Percentiles rank a stretch among this genome's conserved stretches.
phyloP scores from a whole-genome alignment of 2,888 invertebrate species.

The Hypsopygia costalis region DNA sequence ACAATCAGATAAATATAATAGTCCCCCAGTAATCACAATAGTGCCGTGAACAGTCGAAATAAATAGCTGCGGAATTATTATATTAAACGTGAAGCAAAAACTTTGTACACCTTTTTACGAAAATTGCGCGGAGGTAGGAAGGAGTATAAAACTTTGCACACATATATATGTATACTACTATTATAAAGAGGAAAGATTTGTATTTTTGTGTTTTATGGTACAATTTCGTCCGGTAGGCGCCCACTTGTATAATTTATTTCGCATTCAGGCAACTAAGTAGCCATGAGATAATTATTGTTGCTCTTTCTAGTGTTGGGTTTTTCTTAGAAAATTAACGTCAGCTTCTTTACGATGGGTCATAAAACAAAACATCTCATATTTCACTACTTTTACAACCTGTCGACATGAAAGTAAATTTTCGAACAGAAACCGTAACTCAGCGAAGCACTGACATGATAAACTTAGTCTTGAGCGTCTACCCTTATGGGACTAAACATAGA shows the following conservation, averaged over 20 bases:
- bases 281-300: slow-evolving; percentile 14
- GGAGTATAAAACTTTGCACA: too few species aligned
- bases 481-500: too few species aligned
- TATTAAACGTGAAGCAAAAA: too few species aligned
- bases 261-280: slow-evolving; percentile 5
- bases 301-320: slow-evolving; percentile 16
- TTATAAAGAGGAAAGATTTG: too few species aligned
- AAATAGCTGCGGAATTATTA: background rate
- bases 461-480: too few species aligned
- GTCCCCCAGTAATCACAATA: background rate
- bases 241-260: too few species aligned
- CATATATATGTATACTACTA: too few species aligned
- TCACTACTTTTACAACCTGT: slow-evolving; percentile 39
- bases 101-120: too few species aligned
- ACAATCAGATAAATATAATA: too few species aligned
- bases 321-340: slow-evolving; percentile 24
- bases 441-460: background rate
- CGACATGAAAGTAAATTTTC: slow-evolving; percentile 26
- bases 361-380: slow-evolving; percentile 37
- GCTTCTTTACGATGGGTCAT: slow-evolving; percentile 32
- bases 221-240: too few species aligned
- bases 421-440: slow-evolving; percentile 17
- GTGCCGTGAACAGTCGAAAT: background rate
- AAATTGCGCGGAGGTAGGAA: too few species aligned
- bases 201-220: too few species aligned